Base-by-base conservation (phyloP, 2,797 vertebrate species). In the Eulemur rubriventer region DNA sequence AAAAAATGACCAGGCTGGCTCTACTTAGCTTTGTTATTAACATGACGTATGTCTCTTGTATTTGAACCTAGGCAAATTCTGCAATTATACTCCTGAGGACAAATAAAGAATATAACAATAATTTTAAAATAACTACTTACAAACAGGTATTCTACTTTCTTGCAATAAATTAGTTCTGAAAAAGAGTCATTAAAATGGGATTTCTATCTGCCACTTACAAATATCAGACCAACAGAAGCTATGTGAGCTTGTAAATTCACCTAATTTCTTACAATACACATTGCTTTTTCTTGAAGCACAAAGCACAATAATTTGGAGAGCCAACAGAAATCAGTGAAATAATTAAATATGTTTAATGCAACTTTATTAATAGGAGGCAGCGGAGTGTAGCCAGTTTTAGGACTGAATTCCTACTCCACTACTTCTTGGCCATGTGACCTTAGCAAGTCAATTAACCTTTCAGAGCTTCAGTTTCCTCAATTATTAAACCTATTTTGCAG, bases 121-220 rank as follows among this genome's bases (percentile, higher is more conserved):
- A 94, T 90, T 94, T 96, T 11, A 57, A 89, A 96, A 91, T 92
- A 93, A 78, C 22, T 94, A 91, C 46, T 94, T 95, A 90, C 20
- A 93, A 91, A 93, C 9, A 89, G 46, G 20, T 43, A 89, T 59
- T 84, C 38, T 75, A 72, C 24, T 86, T 95, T 73, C 70, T 94
- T 93, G 67, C 59, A 92, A 94, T 41, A 97, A 92, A 83, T 79
- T 85, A 88, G 59, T 92, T 95, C 61, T 94, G 35, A 91, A 96
- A 90, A 48, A 65, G 16, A 79, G 48, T 87, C 67, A 88, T 91
- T 82, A 84, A 94, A 93, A 80, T 69, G 43, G 94, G 50, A 96
- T 95, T 96, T 96, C 75, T 96, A 59, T 75, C 33, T 89, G 35
- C 18, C 35, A 93, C 78, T 76, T 92, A 89, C 26, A 72, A 96